These are phyloP conservation scores for Paramormyrops hopkinsi DNA, from an alignment of 2,797 vertebrate genomes.

Conservation along the genomic window DNA sequence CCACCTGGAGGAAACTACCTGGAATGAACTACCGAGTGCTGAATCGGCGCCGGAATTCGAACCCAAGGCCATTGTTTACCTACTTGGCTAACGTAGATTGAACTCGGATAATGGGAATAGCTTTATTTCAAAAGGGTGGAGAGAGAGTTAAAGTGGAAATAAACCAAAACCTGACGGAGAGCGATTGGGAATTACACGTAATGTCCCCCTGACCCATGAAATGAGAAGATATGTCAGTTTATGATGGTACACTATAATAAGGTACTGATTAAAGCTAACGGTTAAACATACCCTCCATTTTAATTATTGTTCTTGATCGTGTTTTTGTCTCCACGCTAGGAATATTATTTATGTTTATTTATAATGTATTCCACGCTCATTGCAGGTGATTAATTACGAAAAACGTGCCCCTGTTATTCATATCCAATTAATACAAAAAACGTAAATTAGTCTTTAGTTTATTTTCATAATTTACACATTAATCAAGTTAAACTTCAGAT, in stretches of 20 bases:
- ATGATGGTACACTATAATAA: not conserved
- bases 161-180: not conserved
- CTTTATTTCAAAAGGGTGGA: not conserved
- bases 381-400: constrained; percentile 12
- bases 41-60: not conserved
- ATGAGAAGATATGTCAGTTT: not conserved
- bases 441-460: constrained; percentile 11
- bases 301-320: not conserved
- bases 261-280: not conserved
- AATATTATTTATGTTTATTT: constrained; percentile 8
- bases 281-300: not conserved
- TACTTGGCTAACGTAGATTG: not conserved
- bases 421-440: constrained; percentile 9
- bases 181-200: not conserved
- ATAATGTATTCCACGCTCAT: not conserved
- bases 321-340: not conserved
- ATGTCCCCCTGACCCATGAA: not conserved
- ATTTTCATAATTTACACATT: constrained; percentile 10
- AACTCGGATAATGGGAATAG: not conserved
- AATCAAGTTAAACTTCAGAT: constrained; percentile 6
- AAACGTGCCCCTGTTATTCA: not conserved
- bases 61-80: not conserved
- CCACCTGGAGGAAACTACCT: not conserved
- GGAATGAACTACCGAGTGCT: not conserved
- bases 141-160: not conserved